Evolutionary conservation across 1,140 invertebrate genomes (phyloP).

Genomic region (Pseudoatta argentina): DNA sequence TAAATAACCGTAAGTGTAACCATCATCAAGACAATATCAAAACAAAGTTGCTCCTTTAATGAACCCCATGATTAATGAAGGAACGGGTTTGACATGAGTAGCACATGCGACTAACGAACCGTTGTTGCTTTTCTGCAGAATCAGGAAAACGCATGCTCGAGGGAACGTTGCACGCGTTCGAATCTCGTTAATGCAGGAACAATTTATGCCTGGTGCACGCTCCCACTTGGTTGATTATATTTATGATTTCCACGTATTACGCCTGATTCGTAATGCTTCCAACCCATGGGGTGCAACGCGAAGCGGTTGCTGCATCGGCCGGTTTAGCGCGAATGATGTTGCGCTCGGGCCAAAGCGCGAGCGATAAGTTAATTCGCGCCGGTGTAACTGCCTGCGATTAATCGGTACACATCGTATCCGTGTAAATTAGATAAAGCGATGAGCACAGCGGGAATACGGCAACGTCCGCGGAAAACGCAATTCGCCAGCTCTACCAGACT

Average conservation of each 20-base stretch:
- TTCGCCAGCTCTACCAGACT: background rate
- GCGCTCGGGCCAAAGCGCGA: slow-evolving; percentile 13
- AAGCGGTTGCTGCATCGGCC: background rate
- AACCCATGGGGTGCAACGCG: background rate
- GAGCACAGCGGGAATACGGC: slow-evolving; percentile 8
- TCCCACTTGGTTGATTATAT: slow-evolving; percentile 44
- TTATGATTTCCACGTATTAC: slow-evolving; percentile 64
- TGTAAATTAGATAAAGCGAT: slow-evolving; percentile 62
- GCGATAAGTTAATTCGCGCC: slow-evolving; percentile 70
- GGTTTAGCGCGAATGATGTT: background rate
- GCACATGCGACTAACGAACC: slow-evolving; percentile 55
- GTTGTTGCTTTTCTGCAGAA: slow-evolving; percentile 51
- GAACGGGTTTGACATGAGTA: slow-evolving; percentile 19
- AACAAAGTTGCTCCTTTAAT: slow-evolving; percentile 33
- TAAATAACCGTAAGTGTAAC: background rate
- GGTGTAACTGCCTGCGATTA: slow-evolving; percentile 61
- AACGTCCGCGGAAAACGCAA: slow-evolving; percentile 34
- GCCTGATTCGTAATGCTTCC: slow-evolving; percentile 37
- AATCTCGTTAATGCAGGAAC: slow-evolving; percentile 60
- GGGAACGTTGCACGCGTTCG: slow-evolving; percentile 21
- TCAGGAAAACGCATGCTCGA: slow-evolving; percentile 62
- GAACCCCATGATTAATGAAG: background rate
- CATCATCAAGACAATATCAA: background rate
- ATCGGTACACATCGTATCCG: slow-evolving; percentile 49
- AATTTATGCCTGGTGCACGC: slow-evolving; percentile 60